phyloP scores from a whole-genome alignment of 2,113 vertebrate species.

The Caranx melampygus region DNA sequence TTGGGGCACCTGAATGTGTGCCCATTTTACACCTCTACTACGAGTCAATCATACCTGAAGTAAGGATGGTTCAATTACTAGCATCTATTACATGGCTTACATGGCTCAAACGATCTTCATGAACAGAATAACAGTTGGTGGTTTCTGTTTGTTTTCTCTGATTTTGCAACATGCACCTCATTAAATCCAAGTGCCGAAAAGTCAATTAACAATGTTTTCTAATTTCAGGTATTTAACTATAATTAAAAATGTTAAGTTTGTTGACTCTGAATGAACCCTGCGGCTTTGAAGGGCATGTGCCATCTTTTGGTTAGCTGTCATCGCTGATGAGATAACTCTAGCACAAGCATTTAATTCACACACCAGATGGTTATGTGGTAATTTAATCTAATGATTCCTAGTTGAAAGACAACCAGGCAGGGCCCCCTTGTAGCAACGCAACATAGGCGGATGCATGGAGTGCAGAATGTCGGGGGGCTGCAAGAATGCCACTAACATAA shows the following conservation, averaged over 20 bases:
- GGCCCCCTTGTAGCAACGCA: no score
- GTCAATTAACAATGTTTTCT: background rate
- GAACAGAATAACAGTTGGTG: background rate
- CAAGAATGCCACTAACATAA: no score
- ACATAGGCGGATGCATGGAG: no score
- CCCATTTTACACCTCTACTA: conserved; percentile 12
- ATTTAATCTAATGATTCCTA: conserved; percentile 30
- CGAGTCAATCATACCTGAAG: conserved; percentile 7
- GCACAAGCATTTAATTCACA: conserved; percentile 33
- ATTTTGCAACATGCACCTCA: background rate
- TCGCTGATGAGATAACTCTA: conserved; percentile 41
- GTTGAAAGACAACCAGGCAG: conserved; percentile 28
- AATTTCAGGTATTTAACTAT: conserved; percentile 4
- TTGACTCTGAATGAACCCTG: conserved; percentile 30
- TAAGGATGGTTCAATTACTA: background rate
- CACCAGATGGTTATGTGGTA: conserved; percentile 34
- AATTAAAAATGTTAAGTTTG: conserved; percentile 1
- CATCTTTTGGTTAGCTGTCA: conserved; percentile 29
- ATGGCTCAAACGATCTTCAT: background rate
- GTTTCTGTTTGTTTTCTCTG: background rate
- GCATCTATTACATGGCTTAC: background rate
- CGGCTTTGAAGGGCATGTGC: background rate
- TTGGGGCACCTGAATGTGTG: background rate
- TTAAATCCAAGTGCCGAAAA: background rate
- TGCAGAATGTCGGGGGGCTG: no score